A percentile compares a stretch with the other conserved stretches of the same genome.
These are phyloP conservation scores for Botia kubotai DNA, from an alignment of 2,797 vertebrate genomes.

Conservation along the genomic window DNA sequence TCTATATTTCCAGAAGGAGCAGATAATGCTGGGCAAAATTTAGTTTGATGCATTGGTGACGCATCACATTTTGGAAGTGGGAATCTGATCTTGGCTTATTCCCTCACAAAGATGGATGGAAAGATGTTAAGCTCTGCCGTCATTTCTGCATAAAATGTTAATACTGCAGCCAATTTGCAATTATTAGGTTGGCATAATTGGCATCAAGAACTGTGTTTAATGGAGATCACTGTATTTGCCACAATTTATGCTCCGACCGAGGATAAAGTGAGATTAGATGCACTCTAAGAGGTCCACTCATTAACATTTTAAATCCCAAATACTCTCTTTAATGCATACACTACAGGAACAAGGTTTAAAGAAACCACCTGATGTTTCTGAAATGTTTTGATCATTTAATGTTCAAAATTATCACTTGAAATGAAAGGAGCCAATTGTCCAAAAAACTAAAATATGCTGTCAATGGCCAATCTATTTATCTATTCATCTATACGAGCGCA, in stretches of 20 bases:
- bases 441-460: not conserved
- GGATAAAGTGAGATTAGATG: conserved; percentile 32
- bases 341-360: not conserved
- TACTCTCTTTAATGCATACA: not conserved
- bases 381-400: not conserved
- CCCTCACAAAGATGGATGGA: not conserved
- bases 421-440: not conserved
- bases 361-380: not conserved
- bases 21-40: not conserved
- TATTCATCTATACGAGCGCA: too few relatives aligned
- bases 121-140: not conserved
- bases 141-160: conserved; percentile 2
- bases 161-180: conserved; percentile 28
- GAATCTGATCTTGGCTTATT: not conserved
- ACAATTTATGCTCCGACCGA: conserved; percentile 21
- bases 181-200: conserved; percentile 28
- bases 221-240: conserved; percentile 32
- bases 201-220: conserved; percentile 25
- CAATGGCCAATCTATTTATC: not conserved
- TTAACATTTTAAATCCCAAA: conserved; percentile 29
- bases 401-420: not conserved
- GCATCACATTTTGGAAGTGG: not conserved
- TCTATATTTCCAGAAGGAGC: conserved; percentile 11
- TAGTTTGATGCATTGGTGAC: not conserved
- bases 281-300: not conserved